These are phyloP conservation scores for Fregata magnificens DNA, from an alignment of 2,113 vertebrate genomes.

Conservation along the genomic window DNA sequence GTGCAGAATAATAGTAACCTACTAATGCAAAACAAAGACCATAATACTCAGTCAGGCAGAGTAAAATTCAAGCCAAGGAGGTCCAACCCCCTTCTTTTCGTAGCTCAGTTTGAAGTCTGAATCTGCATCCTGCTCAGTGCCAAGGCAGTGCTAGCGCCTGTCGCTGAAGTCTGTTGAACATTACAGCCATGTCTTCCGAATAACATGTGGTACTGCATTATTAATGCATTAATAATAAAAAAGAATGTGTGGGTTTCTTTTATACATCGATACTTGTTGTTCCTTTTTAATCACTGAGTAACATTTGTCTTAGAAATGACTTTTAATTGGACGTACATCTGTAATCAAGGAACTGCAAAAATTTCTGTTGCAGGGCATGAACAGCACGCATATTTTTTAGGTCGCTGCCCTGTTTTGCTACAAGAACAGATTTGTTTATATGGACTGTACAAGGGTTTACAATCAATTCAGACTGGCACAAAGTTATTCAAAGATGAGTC, in stretches of 20 bases:
- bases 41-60: not conserved
- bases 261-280: rapidly evolving
- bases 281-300: not conserved
- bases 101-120: not conserved
- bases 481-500: not conserved
- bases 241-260: rapidly evolving
- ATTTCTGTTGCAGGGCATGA: not conserved
- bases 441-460: not conserved
- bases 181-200: not conserved
- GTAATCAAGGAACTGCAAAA: not conserved
- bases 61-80: not conserved
- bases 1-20: not conserved
- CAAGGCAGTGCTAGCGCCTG: not conserved
- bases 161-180: not conserved
- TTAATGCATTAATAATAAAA: not conserved
- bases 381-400: not conserved
- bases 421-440: not conserved
- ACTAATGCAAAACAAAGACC: not conserved
- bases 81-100: not conserved
- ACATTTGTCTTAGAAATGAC: not conserved
- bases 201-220: not conserved
- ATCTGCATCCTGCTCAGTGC: not conserved
- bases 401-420: not conserved
- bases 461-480: not conserved
- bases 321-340: not conserved